Percentiles rank a stretch among this genome's conserved stretches.
Evolutionary conservation across 2,888 invertebrate species (phyloP).

Genomic region (Gerosis bhagava): DNA sequence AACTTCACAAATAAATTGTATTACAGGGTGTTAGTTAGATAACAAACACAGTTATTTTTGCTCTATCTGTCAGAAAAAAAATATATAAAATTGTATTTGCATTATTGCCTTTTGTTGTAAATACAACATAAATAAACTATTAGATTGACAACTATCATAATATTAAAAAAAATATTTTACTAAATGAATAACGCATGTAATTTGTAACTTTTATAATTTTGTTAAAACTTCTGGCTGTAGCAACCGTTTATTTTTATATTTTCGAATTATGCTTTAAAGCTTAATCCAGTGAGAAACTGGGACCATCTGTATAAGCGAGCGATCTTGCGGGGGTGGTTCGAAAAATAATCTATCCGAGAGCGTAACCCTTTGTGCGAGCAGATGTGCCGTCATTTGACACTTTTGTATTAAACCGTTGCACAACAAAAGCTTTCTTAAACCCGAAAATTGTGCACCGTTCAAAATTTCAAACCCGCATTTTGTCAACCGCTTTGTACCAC

Average conservation of each 20-base stretch:
- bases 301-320: constrained; percentile 78
- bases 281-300: constrained; percentile 30
- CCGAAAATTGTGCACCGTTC: constrained; percentile 78
- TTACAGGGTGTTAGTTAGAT: constrained; percentile 50
- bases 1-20: constrained; percentile 42
- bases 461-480: constrained; percentile 76
- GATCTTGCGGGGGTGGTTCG: constrained; percentile 79
- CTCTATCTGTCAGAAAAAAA: too few relatives aligned
- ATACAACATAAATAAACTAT: too few relatives aligned
- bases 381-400: constrained; percentile 83
- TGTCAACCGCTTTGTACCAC: constrained; percentile 57
- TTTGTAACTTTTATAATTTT: too few relatives aligned
- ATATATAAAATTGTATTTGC: too few relatives aligned
- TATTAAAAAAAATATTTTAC: too few relatives aligned
- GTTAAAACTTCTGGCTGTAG: constrained; percentile 4
- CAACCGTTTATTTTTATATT: constrained; percentile 15
- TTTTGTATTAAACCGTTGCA: constrained; percentile 82
- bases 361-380: constrained; percentile 79
- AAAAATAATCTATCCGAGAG: constrained; percentile 78
- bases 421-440: constrained; percentile 80
- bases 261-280: constrained; percentile 31
- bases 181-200: too few relatives aligned
- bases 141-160: too few relatives aligned
- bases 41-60: too few relatives aligned
- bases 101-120: too few relatives aligned